phyloP scores from a whole-genome alignment of 1,140 invertebrate genomes.

The Orius insidiosus region DNA sequence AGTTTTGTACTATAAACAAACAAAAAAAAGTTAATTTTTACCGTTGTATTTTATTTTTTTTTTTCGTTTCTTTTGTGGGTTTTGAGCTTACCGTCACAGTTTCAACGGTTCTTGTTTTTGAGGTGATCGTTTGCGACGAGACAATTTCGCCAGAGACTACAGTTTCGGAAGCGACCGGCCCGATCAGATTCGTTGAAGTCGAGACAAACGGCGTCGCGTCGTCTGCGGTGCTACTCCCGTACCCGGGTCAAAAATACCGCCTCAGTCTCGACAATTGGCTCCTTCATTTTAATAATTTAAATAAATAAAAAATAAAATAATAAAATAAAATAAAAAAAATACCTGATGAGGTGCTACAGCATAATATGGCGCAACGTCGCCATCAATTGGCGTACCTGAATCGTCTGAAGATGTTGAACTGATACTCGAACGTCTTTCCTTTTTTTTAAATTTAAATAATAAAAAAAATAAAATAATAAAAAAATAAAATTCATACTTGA shows the following conservation, averaged over 20 bases:
- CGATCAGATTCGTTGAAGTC: slow-evolving; percentile 47
- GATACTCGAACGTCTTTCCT: slow-evolving; percentile 25
- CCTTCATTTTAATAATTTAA: slow-evolving; percentile 16
- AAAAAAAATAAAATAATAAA: slow-evolving; percentile 9
- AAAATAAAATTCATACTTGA: slow-evolving; percentile 16
- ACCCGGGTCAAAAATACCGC: slow-evolving; percentile 37
- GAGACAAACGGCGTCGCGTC: slow-evolving; percentile 49
- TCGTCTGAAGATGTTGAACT: slow-evolving; percentile 63
- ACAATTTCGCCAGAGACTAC: slow-evolving; percentile 63
- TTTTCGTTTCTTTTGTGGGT: too few species aligned
- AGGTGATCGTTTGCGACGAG: slow-evolving; percentile 80
- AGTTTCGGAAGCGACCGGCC: slow-evolving; percentile 36
- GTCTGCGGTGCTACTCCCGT: slow-evolving; percentile 28
- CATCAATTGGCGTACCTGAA: slow-evolving; percentile 73
- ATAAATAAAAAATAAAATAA: neutral
- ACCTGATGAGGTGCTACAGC: slow-evolving; percentile 15
- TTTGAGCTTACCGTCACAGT: slow-evolving; percentile 88
- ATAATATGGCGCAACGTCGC: slow-evolving; percentile 37
- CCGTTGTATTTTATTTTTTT: too few species aligned
- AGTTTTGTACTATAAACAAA: slow-evolving; percentile 67
- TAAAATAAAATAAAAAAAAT: slow-evolving; percentile 5
- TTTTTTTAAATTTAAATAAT: slow-evolving; percentile 1
- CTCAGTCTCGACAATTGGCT: slow-evolving; percentile 47
- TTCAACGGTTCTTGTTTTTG: slow-evolving; percentile 88
- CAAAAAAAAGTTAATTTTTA: neutral